These are phyloP conservation scores for Drosophila sproati DNA, from an alignment of 1,140 invertebrate species.

Conservation along the genomic window DNA sequence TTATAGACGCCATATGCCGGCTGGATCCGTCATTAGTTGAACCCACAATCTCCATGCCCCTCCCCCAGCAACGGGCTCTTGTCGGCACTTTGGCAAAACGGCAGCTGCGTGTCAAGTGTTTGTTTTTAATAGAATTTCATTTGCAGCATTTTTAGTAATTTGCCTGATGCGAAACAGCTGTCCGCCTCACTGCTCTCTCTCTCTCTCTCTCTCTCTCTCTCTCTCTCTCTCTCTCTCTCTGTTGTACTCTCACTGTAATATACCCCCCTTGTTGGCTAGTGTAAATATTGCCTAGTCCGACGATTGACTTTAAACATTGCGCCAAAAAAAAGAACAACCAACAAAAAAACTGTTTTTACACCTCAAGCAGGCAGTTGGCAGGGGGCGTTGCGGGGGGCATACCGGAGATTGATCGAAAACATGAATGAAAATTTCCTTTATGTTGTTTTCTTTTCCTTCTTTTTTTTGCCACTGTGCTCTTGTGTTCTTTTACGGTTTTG, in stretches of 20 bases:
- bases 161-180: conserved; percentile 75
- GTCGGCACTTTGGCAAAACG: conserved; percentile 46
- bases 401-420: conserved; percentile 69
- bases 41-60: not conserved
- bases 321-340: conserved; percentile 43
- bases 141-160: conserved; percentile 71
- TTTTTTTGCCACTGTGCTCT: not conserved
- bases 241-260: conserved; percentile 4
- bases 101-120: conserved; percentile 79
- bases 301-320: conserved; percentile 78
- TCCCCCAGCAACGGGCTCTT: not conserved
- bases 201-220: not conserved
- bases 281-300: conserved; percentile 61
- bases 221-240: conserved; percentile 9
- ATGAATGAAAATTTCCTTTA: conserved; percentile 66
- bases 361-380: conserved; percentile 33
- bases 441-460: conserved; percentile 14
- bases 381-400: not conserved
- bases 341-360: conserved; percentile 53
- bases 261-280: conserved; percentile 10
- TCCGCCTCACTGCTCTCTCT: conserved; percentile 12
- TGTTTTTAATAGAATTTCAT: conserved; percentile 83
- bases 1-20: conserved; percentile 56
- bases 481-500: conserved; percentile 36
- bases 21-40: conserved; percentile 65